A percentile compares a stretch with the other conserved stretches of the same genome.
Conservation (phyloP, 2,797 vertebrate species). For the Cyclopterus lumpus region DNA sequence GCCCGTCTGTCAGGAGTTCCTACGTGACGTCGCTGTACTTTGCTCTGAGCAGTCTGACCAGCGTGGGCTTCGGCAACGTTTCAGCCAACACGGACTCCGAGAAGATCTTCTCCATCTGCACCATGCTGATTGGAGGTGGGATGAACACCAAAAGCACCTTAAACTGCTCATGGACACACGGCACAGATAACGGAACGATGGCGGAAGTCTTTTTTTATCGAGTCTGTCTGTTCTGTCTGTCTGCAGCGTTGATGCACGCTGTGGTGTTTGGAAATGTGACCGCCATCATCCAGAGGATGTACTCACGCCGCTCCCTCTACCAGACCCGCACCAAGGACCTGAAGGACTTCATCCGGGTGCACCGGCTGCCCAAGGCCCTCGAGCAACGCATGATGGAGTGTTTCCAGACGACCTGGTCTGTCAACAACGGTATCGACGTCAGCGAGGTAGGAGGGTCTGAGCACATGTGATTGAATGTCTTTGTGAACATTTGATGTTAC, state of each 20-base stretch:
- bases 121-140: conserved; percentile 91
- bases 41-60: conserved; percentile 93
- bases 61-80: conserved; percentile 93
- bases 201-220: no score
- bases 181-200: no score
- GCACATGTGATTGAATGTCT: neutral
- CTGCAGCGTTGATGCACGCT: conserved; percentile 77
- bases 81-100: conserved; percentile 93
- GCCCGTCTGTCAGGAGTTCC: conserved; percentile 89
- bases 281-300: conserved; percentile 83
- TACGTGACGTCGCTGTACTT: conserved; percentile 94
- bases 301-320: conserved; percentile 78
- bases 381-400: conserved; percentile 97
- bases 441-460: conserved; percentile 63
- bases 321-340: conserved; percentile 80
- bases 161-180: no score
- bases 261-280: conserved; percentile 85
- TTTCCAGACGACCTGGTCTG: conserved; percentile 96
- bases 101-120: conserved; percentile 95
- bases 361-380: conserved; percentile 74
- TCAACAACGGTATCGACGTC: conserved; percentile 94
- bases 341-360: conserved; percentile 81
- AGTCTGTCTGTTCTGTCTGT: neutral
- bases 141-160: neutral
- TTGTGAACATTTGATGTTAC: neutral